Evolutionary conservation across 2,797 vertebrate genomes (phyloP).

Genomic region (Arremon brunneinucha): DNA sequence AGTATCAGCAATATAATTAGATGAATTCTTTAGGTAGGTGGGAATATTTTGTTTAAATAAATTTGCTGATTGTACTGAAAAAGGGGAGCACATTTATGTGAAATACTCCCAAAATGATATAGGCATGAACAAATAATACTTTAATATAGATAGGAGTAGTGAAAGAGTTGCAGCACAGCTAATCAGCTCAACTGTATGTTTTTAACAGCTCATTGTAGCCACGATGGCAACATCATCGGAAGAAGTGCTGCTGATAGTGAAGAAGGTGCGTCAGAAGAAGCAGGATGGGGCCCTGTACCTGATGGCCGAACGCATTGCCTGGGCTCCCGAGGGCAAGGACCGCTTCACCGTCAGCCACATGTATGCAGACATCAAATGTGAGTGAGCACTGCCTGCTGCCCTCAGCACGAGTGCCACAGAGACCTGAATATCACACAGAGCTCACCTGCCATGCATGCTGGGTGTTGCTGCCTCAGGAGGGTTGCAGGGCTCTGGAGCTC

Average conservation of each 20-base stretch:
- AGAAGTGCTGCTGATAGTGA: conserved; percentile 95
- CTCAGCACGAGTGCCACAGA: background rate
- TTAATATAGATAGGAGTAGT: background rate
- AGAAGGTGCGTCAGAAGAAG: conserved; percentile 96
- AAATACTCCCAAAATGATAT: background rate
- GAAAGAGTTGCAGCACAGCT: background rate
- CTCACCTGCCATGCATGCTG: fast-evolving
- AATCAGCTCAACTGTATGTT: background rate
- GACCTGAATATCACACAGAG: background rate
- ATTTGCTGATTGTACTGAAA: background rate
- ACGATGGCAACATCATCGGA: conserved; percentile 95
- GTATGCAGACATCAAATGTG: conserved; percentile 97
- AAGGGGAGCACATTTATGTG: background rate
- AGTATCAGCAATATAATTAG: background rate
- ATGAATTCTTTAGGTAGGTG: background rate
- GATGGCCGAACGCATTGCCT: conserved; percentile 96
- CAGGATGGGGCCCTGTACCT: conserved; percentile 97
- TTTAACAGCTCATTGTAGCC: conserved; percentile 48
- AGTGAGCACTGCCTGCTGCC: conserved; percentile 63
- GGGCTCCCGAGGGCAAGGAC: conserved; percentile 97
- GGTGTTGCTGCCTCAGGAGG: background rate
- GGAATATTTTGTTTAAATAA: background rate
- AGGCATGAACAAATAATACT: background rate
- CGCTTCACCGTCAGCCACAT: conserved; percentile 95
- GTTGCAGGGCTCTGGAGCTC: background rate